Evolutionary conservation across 2,797 vertebrate species (phyloP).

Genomic region (Moxostoma hubbsi): DNA sequence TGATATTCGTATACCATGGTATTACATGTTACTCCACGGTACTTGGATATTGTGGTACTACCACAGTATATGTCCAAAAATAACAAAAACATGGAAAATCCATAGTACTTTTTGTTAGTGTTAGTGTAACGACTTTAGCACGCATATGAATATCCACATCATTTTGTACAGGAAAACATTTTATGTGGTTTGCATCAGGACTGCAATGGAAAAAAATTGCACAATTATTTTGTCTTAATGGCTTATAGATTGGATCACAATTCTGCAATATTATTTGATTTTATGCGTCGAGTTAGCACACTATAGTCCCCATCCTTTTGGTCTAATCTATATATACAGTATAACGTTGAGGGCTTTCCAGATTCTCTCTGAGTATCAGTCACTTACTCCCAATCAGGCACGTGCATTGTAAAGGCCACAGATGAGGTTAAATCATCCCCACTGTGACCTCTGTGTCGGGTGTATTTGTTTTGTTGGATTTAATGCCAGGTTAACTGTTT

Average conservation of each 20-base stretch:
- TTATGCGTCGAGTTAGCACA: background rate
- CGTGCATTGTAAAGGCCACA: conserved; percentile 10
- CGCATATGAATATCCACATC: background rate
- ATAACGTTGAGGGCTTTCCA: background rate
- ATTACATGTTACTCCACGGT: background rate
- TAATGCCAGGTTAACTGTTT: conserved; percentile 44
- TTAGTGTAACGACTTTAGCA: background rate
- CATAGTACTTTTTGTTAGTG: background rate
- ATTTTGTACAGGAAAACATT: background rate
- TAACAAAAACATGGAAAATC: background rate
- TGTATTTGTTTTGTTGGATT: conserved; percentile 49
- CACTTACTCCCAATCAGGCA: conserved; percentile 13
- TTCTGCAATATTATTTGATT: background rate
- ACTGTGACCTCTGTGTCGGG: conserved; percentile 26
- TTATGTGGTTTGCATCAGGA: too few species aligned
- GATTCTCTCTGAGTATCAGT: conserved; percentile 3
- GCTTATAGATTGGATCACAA: too few species aligned
- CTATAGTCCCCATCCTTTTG: conserved; percentile 5
- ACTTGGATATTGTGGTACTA: background rate
- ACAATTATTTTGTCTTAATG: too few species aligned
- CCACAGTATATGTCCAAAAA: background rate
- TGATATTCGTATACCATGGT: background rate
- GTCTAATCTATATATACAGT: background rate
- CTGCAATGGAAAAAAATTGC: too few species aligned
- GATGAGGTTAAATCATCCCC: conserved; percentile 28